phyloP scores from a whole-genome alignment of 2,888 invertebrate genomes.

The Alitta virens region DNA sequence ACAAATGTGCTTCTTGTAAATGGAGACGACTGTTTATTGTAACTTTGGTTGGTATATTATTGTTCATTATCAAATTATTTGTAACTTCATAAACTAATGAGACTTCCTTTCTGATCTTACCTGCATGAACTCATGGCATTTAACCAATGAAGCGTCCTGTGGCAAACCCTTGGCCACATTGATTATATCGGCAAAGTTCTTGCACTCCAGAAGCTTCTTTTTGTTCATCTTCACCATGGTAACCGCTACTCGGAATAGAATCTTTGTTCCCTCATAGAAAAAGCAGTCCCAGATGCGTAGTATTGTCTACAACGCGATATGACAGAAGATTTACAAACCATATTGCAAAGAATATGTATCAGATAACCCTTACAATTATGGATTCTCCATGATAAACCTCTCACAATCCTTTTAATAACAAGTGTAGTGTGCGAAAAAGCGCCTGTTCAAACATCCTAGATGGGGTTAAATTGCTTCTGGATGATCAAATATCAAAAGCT shows the following conservation, averaged over 20 bases:
- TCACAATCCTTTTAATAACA: too few species aligned
- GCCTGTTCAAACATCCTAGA: too few species aligned
- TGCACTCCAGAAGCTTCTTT: constrained; percentile 68
- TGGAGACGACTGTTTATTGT: too few species aligned
- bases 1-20: too few species aligned
- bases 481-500: too few species aligned
- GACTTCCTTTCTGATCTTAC: constrained; percentile 59
- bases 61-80: neutral
- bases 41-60: too few species aligned
- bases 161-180: constrained; percentile 80
- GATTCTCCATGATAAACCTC: too few species aligned
- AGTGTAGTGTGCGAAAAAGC: too few species aligned
- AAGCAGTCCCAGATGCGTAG: constrained; percentile 93
- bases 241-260: constrained; percentile 84
- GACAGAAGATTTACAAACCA: too few species aligned
- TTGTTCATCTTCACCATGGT: constrained; percentile 68
- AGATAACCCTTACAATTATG: too few species aligned
- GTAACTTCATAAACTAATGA: neutral
- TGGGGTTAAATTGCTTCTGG: too few species aligned
- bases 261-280: constrained; percentile 91
- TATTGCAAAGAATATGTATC: too few species aligned
- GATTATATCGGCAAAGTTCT: constrained; percentile 78
- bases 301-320: constrained; percentile 77
- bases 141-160: constrained; percentile 72
- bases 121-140: constrained; percentile 88